Percentiles rank a stretch among this genome's conserved stretches.
Conservation (phyloP, 2,888 invertebrate species). For the Axea sp. region DNA sequence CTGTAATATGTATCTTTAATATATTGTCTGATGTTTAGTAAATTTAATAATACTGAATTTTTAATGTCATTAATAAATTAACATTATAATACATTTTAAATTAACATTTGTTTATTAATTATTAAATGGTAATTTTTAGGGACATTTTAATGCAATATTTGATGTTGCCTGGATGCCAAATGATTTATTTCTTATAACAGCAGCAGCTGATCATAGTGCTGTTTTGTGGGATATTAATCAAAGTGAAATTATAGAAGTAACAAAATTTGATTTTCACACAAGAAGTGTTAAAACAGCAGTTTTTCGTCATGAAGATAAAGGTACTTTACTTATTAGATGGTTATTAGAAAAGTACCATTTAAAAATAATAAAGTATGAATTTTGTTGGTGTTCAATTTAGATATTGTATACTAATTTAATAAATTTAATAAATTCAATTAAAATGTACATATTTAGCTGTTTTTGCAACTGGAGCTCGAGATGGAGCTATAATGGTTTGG, state of each 20-base stretch:
- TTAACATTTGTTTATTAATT: neutral
- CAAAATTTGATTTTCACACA: constrained; percentile 87
- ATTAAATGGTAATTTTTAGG: constrained; percentile 70
- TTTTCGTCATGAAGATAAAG: constrained; percentile 84
- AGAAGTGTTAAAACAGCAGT: constrained; percentile 91
- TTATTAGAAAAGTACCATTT: too few species aligned
- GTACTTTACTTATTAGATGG: too few species aligned
- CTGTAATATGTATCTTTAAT: too few species aligned
- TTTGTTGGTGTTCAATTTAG: too few species aligned
- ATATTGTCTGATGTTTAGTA: too few species aligned
- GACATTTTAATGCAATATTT: constrained; percentile 93
- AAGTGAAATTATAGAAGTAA: constrained; percentile 78
- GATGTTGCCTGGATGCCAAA: constrained; percentile 92
- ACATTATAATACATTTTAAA: too few species aligned
- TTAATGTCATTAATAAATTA: too few species aligned
- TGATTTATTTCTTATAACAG: constrained; percentile 89
- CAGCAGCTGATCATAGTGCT: constrained; percentile 91
- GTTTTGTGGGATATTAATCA: constrained; percentile 87
- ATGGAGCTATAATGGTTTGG: constrained; percentile 93
- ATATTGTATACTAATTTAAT: neutral
- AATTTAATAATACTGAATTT: too few species aligned
- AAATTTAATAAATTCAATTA: neutral
- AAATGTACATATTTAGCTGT: too few species aligned
- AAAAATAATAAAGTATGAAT: neutral
- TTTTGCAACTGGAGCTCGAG: constrained; percentile 93